A percentile compares a stretch with the other conserved stretches of the same genome.
Conservation (phyloP, 2,113 vertebrate genomes). For the Malurus elegans region DNA sequence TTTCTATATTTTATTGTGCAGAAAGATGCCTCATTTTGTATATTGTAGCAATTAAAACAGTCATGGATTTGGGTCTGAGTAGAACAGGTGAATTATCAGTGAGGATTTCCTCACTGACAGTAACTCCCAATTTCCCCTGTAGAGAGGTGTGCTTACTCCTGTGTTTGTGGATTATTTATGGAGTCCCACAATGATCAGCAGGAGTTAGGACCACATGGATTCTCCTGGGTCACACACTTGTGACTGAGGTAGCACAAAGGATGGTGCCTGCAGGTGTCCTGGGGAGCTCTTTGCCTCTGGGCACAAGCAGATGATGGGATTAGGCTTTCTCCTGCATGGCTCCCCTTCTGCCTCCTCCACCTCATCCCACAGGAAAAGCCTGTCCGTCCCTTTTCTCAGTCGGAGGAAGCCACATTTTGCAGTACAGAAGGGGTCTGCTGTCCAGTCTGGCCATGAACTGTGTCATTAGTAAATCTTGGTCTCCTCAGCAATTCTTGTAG, state of each 20-base stretch:
- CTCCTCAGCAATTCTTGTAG: not conserved
- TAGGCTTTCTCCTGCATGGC: not conserved
- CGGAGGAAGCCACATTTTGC: not conserved
- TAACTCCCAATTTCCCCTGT: not conserved
- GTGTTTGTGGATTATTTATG: not conserved
- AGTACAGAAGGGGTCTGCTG: not conserved
- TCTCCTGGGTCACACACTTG: not conserved
- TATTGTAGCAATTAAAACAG: not conserved
- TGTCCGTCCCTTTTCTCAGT: not conserved
- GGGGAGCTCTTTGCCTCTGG: not conserved
- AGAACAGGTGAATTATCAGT: not conserved
- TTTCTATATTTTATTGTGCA: not conserved
- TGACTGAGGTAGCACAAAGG: not conserved
- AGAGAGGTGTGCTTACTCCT: not conserved
- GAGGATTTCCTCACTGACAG: not conserved
- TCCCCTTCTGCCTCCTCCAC: not conserved
- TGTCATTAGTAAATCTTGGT: not conserved
- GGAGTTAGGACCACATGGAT: not conserved
- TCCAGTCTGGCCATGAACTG: not conserved
- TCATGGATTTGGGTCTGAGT: not conserved
- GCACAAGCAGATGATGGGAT: not conserved
- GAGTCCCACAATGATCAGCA: not conserved
- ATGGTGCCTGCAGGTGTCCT: not conserved
- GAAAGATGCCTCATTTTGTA: not conserved
- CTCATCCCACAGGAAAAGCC: not conserved